These are phyloP conservation scores for Crotalus horridus DNA, from an alignment of 2,113 vertebrate genomes.

Conservation along the genomic window DNA sequence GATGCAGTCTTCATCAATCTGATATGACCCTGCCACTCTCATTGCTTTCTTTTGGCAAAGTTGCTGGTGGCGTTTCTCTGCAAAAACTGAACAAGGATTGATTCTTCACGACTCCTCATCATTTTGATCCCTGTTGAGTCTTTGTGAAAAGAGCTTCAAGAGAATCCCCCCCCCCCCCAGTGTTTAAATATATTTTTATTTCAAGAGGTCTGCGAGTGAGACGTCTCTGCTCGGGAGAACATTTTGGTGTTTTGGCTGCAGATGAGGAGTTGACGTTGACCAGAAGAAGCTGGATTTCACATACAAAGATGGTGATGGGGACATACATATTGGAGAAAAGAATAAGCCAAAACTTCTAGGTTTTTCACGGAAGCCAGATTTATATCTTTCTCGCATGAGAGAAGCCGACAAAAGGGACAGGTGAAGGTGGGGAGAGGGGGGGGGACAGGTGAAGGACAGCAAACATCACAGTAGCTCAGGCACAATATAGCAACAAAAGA, in stretches of 20 bases:
- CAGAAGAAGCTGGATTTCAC: neutral
- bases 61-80: slow-evolving; percentile 66
- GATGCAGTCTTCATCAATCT: slow-evolving; percentile 62
- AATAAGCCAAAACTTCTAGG: neutral
- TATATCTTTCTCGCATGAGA: neutral
- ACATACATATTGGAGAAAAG: neutral
- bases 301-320: neutral
- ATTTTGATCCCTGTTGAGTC: slow-evolving; percentile 50
- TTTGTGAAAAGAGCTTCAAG: slow-evolving; percentile 47
- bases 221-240: neutral
- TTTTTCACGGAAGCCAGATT: neutral
- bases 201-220: slow-evolving; percentile 2
- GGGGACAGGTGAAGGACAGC: neutral
- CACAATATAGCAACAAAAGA: slow-evolving; percentile 16
- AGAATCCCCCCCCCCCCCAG: slow-evolving; percentile 14
- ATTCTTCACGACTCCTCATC: slow-evolving; percentile 44
- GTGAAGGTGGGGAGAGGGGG: neutral
- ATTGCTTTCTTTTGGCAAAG: slow-evolving; percentile 46
- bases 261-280: slow-evolving; percentile 17
- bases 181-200: slow-evolving; percentile 26
- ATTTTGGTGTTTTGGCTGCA: neutral
- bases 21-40: slow-evolving; percentile 46
- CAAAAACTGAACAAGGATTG: slow-evolving; percentile 38
- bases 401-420: neutral
- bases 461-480: slow-evolving; percentile 24